Evolutionary conservation across 2,888 invertebrate species (phyloP).

Genomic region (Lomographa bimaculata): DNA sequence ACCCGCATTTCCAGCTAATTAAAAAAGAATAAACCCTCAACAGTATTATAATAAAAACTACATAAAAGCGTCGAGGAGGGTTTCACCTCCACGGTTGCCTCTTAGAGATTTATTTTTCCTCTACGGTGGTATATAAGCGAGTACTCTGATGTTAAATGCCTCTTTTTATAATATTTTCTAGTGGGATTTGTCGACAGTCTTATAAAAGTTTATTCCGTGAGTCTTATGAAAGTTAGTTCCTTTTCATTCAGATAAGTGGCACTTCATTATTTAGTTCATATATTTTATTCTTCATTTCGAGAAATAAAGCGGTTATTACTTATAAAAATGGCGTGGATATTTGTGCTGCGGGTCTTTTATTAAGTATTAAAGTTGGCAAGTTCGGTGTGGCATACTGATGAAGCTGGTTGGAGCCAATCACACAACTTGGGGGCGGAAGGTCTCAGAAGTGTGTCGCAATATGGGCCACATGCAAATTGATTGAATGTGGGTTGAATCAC

Average conservation of each 20-base stretch:
- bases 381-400: slow-evolving; percentile 53
- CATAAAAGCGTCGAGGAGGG: slow-evolving; percentile 15
- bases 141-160: slow-evolving; percentile 24
- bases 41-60: slow-evolving; percentile 5
- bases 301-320: slow-evolving; percentile 34
- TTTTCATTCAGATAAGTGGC: slow-evolving; percentile 38
- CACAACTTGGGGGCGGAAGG: slow-evolving; percentile 56
- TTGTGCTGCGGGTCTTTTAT: slow-evolving; percentile 40
- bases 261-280: slow-evolving; percentile 33
- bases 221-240: too few species aligned
- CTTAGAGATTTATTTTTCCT: slow-evolving; percentile 23
- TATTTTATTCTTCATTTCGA: slow-evolving; percentile 21
- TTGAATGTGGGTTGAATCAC: slow-evolving; percentile 47
- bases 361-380: slow-evolving; percentile 51
- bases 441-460: slow-evolving; percentile 48
- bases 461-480: slow-evolving; percentile 55
- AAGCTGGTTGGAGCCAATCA: slow-evolving; percentile 62
- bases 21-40: too few species aligned
- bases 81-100: slow-evolving; percentile 11
- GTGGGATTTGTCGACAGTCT: slow-evolving; percentile 26
- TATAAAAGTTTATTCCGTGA: slow-evolving; percentile 43
- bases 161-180: slow-evolving; percentile 24
- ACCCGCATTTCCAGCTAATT: too few species aligned
- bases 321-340: slow-evolving; percentile 41
- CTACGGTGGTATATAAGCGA: slow-evolving; percentile 27